phyloP scores from a whole-genome alignment of 2,888 invertebrate species.

The Escarpia spicata region DNA sequence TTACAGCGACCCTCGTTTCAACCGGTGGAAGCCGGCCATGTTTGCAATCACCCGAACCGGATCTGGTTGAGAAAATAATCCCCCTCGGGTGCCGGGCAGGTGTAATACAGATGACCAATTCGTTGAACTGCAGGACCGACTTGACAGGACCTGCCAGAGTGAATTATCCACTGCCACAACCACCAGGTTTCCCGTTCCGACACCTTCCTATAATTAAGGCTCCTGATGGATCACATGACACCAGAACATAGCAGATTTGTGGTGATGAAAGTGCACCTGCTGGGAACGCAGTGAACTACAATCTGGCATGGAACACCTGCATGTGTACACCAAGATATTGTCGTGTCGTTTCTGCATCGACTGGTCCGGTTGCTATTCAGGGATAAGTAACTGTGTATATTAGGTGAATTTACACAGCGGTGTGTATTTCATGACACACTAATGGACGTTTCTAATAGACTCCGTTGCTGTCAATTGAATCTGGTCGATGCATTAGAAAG shows the following conservation, averaged over 20 bases:
- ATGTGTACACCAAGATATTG: background rate
- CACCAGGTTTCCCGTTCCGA: background rate
- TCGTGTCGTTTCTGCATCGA: background rate
- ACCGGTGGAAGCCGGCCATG: background rate
- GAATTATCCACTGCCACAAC: background rate
- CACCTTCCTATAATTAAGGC: background rate
- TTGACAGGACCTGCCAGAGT: background rate
- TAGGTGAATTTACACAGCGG: background rate
- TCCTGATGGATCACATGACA: background rate
- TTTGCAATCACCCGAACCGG: background rate
- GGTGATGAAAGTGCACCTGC: background rate
- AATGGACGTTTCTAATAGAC: conserved; percentile 5
- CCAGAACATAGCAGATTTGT: background rate
- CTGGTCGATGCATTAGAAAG: background rate
- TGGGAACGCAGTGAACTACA: background rate
- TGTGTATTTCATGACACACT: background rate
- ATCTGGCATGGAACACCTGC: background rate
- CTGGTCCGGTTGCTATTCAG: background rate
- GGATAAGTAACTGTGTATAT: background rate
- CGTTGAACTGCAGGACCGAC: background rate
- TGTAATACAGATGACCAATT: background rate
- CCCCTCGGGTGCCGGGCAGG: background rate
- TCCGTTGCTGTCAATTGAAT: background rate
- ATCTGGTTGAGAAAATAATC: background rate
- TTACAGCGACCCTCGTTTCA: background rate